Evolutionary conservation across 2,888 invertebrate species (phyloP), one percentile per base, ranked within the genome.

Genomic region (Tubulanus polymorphus): DNA sequence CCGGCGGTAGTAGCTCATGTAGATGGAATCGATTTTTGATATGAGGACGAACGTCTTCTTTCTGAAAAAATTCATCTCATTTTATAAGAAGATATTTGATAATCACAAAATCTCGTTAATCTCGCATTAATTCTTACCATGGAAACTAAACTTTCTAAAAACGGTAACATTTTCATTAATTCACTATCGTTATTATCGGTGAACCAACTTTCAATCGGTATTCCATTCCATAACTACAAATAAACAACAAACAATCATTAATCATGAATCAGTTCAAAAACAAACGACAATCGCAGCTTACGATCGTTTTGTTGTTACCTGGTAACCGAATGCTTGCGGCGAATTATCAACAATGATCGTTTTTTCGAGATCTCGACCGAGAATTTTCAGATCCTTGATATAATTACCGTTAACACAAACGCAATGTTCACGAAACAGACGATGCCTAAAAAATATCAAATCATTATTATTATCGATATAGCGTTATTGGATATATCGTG

Each of bases 191-290:
- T 86, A 72, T 88, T 86, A 81, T 94, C 93, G 64, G 90, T 87
- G 80, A 94, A 96, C 95, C 95, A 95, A 79, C 93, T 93, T 82
- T 93, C 93, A 66, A 96, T 95, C 0, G 95, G 95, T 65, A 95
- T 94, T 27, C 95, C 95, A 81, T 95, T 95, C 80, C 93, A 92
- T 57, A 94, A 79, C 87, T 93, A 84, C 58, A 82, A 82, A 61
- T 61, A 63, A 71, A 65, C 60, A 55, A 54, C 6, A 20, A 18
- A 25, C 35, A 10, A 32, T 32, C 35, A 32, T 32, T n/a, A n/a
- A n/a, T n/a, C n/a, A n/a, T n/a, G n/a, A n/a, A n/a, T n/a, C n/a
- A n/a, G n/a, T n/a, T n/a, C n/a, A n/a, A n/a, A n/a, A 35, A 12
- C 12, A 48, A 48, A 1, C 1, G 29, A 48, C n/a, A 12, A 45